Evolutionary conservation across 2,797 vertebrate species (phyloP), one percentile per base, ranked within the genome.

Genomic region (Hipposideros larvatus): DNA sequence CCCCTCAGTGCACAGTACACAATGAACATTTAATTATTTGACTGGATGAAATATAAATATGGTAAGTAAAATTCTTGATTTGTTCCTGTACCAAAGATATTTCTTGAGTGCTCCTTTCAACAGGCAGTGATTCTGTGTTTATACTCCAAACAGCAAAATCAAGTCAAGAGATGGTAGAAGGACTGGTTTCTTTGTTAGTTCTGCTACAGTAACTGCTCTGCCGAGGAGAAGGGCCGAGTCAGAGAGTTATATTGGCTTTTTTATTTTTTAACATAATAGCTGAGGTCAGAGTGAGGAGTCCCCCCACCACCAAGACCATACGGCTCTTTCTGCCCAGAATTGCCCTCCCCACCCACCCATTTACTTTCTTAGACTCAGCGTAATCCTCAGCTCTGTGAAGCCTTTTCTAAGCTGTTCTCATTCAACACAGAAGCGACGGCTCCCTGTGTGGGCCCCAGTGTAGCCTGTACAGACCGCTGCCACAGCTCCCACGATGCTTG

Each of bases 1-100:
- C 61, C 43, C 43, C 19, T 92, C 15, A 53, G 3, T 75, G 55
- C 9, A 11, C 37, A 26, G n/a, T n/a, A 34, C 46, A 1, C 26
- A 61, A 61, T 73, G 66, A 79, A 61, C 73, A 61, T n/a, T 87
- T 90, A 41, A 21, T 34, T 51, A 71, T 6, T 68, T 90, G 37
- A 37, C 37, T 37, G 43, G 80, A 41, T 80, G 46, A 90, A 59
- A 48, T 63, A 24, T 31, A 89, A 91, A 41, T 63, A 13, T 37
- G 26, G 26, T 75, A 65, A 89, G n/a, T 41, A 68, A 79, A 84
- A 66, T 66, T 74, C 28, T 83, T 90, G 59, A 75, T 96, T 93
- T 77, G 57, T 75, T 90, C n/a, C 10, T 34, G 1, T 77, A 41
- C 71, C 74, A 65, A 34, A 91, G 86, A 48, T 43, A 31, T 13